Conservation (phyloP, 2,113 vertebrate genomes). For the Pheucticus melanocephalus region DNA sequence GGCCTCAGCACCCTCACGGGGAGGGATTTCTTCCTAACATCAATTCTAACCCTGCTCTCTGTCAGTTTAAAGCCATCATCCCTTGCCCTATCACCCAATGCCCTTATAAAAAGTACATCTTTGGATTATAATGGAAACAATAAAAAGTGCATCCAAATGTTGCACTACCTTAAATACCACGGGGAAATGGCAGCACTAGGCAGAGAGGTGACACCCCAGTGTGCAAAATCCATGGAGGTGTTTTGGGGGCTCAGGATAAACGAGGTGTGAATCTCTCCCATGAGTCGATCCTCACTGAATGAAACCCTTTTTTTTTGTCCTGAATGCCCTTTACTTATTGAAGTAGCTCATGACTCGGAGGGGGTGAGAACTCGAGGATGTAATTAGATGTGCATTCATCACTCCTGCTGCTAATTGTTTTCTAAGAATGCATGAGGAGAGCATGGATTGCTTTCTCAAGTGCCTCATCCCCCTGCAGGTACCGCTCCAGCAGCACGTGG, state of each 20-base stretch:
- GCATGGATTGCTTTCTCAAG: background rate
- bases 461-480: background rate
- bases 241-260: background rate
- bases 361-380: background rate
- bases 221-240: background rate
- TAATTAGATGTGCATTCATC: constrained; percentile 44
- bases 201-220: background rate
- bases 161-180: accelerated
- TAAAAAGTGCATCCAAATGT: background rate
- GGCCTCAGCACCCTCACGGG: accelerated
- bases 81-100: background rate
- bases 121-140: background rate
- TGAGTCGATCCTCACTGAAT: background rate
- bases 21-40: accelerated
- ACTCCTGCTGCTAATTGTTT: constrained; percentile 48
- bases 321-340: constrained; percentile 5
- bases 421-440: background rate
- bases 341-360: background rate
- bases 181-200: accelerated
- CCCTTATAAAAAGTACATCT: background rate
- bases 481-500: accelerated
- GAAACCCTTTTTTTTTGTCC: background rate
- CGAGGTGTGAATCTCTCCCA: background rate
- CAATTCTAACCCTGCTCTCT: background rate
- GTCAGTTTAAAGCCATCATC: background rate